A percentile compares a stretch with the other conserved stretches of the same genome.
Conservation (phyloP, 2,113 vertebrate species). For the Silurus meridionalis region DNA sequence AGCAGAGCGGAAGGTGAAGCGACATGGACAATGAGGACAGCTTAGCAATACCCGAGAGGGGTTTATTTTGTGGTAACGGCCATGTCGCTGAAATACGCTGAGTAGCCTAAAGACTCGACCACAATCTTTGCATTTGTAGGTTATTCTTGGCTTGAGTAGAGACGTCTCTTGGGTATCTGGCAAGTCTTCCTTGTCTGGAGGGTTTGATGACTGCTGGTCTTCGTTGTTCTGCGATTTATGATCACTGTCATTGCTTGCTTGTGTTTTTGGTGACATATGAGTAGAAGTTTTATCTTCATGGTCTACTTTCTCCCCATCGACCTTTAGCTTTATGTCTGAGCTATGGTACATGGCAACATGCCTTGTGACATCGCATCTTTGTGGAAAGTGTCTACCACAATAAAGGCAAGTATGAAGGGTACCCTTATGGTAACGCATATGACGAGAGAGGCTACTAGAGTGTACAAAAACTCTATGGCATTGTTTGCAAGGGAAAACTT, state of each 20-base stretch:
- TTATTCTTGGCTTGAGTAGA: slow-evolving; percentile 52
- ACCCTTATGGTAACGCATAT: slow-evolving; percentile 78
- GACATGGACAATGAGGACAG: slow-evolving; percentile 65
- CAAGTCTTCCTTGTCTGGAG: not conserved
- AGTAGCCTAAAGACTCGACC: slow-evolving; percentile 73
- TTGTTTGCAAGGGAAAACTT: slow-evolving; percentile 73
- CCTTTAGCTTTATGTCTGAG: slow-evolving; percentile 60
- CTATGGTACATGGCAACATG: slow-evolving; percentile 74
- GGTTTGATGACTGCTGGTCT: slow-evolving; percentile 35
- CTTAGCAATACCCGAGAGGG: slow-evolving; percentile 55
- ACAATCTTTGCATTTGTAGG: slow-evolving; percentile 75
- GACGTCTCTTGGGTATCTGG: slow-evolving; percentile 47
- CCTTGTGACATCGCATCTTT: slow-evolving; percentile 74
- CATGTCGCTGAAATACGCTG: slow-evolving; percentile 74
- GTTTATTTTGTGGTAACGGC: slow-evolving; percentile 72
- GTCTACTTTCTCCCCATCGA: slow-evolving; percentile 49
- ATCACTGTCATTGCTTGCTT: slow-evolving; percentile 55
- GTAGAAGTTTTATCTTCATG: slow-evolving; percentile 16
- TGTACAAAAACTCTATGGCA: slow-evolving; percentile 76
- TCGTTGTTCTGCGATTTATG: slow-evolving; percentile 44
- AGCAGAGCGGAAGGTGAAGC: slow-evolving; percentile 64
- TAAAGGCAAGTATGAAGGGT: slow-evolving; percentile 73
- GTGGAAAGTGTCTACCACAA: slow-evolving; percentile 74
- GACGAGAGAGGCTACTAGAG: slow-evolving; percentile 77
- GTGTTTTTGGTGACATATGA: slow-evolving; percentile 45